Conservation (phyloP, 2,888 invertebrate species). For the Oscheius sp. region DNA sequence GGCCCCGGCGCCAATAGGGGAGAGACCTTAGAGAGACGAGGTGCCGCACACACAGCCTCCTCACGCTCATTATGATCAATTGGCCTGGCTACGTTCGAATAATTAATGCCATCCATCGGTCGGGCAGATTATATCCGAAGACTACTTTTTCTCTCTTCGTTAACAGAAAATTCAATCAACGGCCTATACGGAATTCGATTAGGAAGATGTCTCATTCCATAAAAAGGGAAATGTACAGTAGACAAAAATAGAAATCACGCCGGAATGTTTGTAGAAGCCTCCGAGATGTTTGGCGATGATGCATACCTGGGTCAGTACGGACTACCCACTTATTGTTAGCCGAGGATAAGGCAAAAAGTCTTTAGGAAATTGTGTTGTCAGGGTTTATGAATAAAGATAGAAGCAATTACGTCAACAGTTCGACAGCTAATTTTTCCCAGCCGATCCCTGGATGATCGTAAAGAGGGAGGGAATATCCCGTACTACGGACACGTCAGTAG, state of each 20-base stretch:
- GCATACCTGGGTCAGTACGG: neutral
- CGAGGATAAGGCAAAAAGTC: neutral
- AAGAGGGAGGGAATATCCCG: neutral
- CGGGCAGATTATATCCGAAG: neutral
- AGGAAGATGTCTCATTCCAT: neutral
- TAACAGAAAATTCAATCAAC: neutral
- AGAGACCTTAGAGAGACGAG: conserved; percentile 6
- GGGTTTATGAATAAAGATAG: no score
- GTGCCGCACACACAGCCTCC: neutral
- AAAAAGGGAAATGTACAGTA: neutral
- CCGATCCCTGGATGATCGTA: neutral
- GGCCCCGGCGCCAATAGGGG: neutral
- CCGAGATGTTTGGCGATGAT: conserved; percentile 4
- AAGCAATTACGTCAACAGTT: neutral
- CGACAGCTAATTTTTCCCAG: neutral
- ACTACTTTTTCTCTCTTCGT: neutral
- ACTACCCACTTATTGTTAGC: neutral
- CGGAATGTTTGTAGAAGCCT: conserved; percentile 3
- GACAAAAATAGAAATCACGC: neutral
- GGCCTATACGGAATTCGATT: neutral
- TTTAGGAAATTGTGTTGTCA: neutral
- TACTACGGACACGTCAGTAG: conserved; percentile 14
- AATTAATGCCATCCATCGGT: conserved; percentile 9
- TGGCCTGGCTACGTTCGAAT: conserved; percentile 6
- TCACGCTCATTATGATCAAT: conserved; percentile 26